Base-by-base conservation (phyloP, 2,888 invertebrate species). In the Venusia cambrica region DNA sequence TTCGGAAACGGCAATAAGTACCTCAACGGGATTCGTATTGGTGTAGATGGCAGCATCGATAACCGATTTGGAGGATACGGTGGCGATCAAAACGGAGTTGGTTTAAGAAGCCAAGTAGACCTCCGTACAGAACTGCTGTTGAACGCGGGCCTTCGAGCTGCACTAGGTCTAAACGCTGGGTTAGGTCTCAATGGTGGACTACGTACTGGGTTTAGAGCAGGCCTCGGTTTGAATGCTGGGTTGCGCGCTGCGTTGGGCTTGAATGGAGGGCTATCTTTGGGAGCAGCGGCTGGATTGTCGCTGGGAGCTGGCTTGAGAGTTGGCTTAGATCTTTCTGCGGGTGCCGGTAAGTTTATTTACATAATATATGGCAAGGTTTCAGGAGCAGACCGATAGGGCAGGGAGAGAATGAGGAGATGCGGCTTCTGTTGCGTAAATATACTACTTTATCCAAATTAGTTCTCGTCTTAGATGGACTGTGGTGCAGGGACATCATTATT, bases 21-120 rank as follows among this genome's bases (percentile, higher is more conserved):
- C n/a, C n/a, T n/a, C n/a, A n/a, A n/a, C n/a, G 35, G 29, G 4
- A 18, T 36, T 18, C 35, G 28, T 5, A 29, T 36, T 8, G 35
- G 28, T n/a, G 29, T 29, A 3, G 29, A 29, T 19, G 35, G 35
- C 5, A 8, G 10, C 5, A 4, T 24, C 2, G 19, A 34, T 13
- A 32, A 25, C 8, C 11, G n/a, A 16, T 27, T 11, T 5, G 13
- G 21, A 8, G 13, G 15, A 8, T 6, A 8, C 3, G 22, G 18
- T 10, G 21, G 27, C n/a, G n/a, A n/a, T 12, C 18, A 5, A 25
- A 9, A 24, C n/a, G 3, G 24, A 14, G 12, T 9, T 24, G 26
- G 20, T 10, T 10, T 24, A 2, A 26, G 32, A 26, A 26, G 15
- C 2, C 20, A 7, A 3, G 15, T 6, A 19, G 15, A 33, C 7